Percentiles rank a stretch among this genome's conserved stretches.
phyloP scores from a whole-genome alignment of 64 coral and sea anemone species.

The Montipora sp. region DNA sequence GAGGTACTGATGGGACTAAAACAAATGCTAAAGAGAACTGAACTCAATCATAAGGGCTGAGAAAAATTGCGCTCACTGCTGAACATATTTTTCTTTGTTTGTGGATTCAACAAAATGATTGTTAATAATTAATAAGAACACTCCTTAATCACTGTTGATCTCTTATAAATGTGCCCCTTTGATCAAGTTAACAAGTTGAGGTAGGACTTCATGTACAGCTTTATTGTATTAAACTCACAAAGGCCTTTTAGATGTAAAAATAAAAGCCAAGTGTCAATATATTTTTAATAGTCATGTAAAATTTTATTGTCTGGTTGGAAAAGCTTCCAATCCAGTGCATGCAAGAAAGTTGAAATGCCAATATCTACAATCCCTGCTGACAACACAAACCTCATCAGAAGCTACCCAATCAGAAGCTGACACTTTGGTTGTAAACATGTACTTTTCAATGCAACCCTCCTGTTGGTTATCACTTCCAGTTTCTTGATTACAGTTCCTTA shows the following conservation, averaged over 20 bases:
- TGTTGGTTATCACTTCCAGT: not conserved
- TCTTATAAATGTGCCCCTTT: slow-evolving; percentile 12
- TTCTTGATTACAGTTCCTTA: not conserved
- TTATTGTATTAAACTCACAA: slow-evolving; percentile 5
- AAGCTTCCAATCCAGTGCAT: not conserved
- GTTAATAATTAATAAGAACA: not conserved
- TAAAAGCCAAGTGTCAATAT: not conserved
- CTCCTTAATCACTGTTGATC: not conserved
- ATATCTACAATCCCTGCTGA: not conserved
- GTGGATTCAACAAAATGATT: not conserved
- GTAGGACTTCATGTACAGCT: slow-evolving; percentile 11
- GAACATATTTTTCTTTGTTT: not conserved
- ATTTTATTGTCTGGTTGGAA: not conserved
- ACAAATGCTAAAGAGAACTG: not conserved
- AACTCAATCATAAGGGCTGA: not conserved
- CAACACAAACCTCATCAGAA: not conserved
- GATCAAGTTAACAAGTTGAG: slow-evolving; percentile 11
- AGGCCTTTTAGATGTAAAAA: slow-evolving; percentile 8
- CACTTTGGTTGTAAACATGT: not conserved
- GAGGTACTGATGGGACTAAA: not conserved
- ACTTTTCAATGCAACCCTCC: not conserved
- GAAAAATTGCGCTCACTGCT: not conserved
- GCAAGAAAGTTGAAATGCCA: not conserved
- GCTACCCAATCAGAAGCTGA: not conserved
- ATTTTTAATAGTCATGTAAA: not conserved